Evolutionary conservation across 2,797 vertebrate genomes (phyloP).

Genomic region (Nothura maculosa): DNA sequence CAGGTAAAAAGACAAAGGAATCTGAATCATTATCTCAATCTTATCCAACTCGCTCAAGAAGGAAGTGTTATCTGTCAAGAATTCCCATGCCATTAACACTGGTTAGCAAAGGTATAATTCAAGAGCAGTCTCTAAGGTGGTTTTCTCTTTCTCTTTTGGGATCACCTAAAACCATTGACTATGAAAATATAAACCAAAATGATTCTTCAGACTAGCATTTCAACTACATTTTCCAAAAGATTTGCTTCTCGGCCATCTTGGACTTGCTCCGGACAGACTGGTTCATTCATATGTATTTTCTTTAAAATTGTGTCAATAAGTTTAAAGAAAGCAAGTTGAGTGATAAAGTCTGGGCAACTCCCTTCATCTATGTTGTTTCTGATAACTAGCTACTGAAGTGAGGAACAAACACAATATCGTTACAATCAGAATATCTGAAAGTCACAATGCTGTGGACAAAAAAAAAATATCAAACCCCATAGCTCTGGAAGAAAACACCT

Average conservation of each 20-base stretch:
- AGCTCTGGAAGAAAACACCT: background rate
- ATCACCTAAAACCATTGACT: background rate
- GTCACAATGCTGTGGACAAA: background rate
- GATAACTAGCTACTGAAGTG: fast-evolving
- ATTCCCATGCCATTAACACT: background rate
- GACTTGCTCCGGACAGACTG: background rate
- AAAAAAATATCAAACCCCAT: background rate
- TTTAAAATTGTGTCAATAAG: background rate
- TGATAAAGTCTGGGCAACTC: background rate
- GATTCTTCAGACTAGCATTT: background rate
- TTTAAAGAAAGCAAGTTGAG: background rate
- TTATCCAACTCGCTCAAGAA: background rate
- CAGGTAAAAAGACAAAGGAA: background rate
- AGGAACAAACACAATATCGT: background rate
- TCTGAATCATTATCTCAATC: background rate
- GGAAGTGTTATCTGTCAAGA: background rate
- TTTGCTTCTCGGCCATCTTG: background rate
- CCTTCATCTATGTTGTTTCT: background rate
- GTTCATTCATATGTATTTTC: background rate
- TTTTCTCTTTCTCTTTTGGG: background rate
- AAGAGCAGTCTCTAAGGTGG: background rate
- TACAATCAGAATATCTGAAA: background rate
- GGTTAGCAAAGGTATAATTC: background rate
- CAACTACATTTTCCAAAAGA: background rate
- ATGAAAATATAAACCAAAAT: background rate